These are phyloP conservation scores for Odontocerum albicorne DNA, from an alignment of 2,888 invertebrate species.

Conservation along the genomic window DNA sequence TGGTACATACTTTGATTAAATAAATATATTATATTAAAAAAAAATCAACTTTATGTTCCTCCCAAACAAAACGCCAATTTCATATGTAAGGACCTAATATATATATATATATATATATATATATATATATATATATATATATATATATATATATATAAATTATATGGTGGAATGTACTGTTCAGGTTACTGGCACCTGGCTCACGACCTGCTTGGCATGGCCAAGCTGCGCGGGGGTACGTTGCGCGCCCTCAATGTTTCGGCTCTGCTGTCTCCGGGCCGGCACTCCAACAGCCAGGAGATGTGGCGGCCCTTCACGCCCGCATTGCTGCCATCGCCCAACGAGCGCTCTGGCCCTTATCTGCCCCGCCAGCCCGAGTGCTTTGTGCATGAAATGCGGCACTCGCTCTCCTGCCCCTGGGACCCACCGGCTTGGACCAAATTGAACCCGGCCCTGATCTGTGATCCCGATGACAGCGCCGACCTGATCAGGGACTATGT, in stretches of 20 bases:
- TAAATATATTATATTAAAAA: no score
- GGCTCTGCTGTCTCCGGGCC: conserved; percentile 40
- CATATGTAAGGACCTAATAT: no score
- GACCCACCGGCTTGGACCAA: conserved; percentile 40
- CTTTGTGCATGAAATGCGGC: conserved; percentile 46
- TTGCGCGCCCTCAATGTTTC: conserved; percentile 46
- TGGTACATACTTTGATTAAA: no score
- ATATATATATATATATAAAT: no score
- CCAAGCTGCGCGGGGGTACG: conserved; percentile 44
- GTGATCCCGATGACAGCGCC: conserved; percentile 36
- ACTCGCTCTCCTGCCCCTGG: conserved; percentile 44
- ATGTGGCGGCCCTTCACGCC: conserved; percentile 23
- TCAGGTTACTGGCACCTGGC: conserved; percentile 55
- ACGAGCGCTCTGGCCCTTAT: conserved; percentile 14
- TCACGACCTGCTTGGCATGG: conserved; percentile 51
- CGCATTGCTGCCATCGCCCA: conserved; percentile 6
- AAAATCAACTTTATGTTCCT: no score
- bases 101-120: no score
- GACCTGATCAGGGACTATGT: conserved; percentile 27
- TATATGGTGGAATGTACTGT: not conserved
- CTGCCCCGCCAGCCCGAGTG: no score
- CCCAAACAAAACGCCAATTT: no score
- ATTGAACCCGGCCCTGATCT: conserved; percentile 44
- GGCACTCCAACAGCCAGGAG: not conserved
- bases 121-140: no score